Base-by-base conservation (phyloP, 2,113 vertebrate genomes). In the Stercorarius parasiticus region DNA sequence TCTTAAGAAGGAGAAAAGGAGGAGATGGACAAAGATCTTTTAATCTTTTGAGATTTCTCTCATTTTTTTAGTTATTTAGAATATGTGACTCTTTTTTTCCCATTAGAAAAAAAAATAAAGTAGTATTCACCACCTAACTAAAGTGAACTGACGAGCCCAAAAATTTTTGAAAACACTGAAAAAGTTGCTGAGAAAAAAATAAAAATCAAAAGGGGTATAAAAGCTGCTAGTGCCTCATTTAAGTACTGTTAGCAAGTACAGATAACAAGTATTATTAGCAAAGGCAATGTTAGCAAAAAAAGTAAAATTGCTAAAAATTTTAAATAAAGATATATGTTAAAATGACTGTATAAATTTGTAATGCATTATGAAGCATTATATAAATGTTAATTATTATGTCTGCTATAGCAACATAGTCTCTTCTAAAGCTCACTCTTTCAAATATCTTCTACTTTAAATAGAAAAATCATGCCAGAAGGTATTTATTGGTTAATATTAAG, bases 401-500 rank as follows among this genome's bases (percentile, higher is more conserved):
- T 83, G 34, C 55, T 77, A 55, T 70, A 94, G 81, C 61, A 87
- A 84, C 64, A 47, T n/a, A 84, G 17, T 86, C 15, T 62, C 47
- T 90, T 86, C 62, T 88, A 88, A 92, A 94, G 20, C 79, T 95
- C 72, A 86, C 6, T 67, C 45, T 65, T 91, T 93, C 71, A 94
- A 88, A 72, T 86, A 72, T 82, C 67, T 89, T 79, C 82, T 58
- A 47, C 42, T 83, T 88, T 55, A 92, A 93, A 88, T 14, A 78
- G 36, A 92, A 97, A 89, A 89, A 71, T 49, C 61, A 74, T 70
- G 76, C 87, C 88, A 94, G 65, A 88, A 91, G 43, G n/a, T 86
- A 91, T 93, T 94, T 95, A 91, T 64, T 55, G 53, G 50, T 92
- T 96, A 94, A 93, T 90, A 92, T 59, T 59, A 82, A 83, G 83